Evolutionary conservation across 2,113 vertebrate species (phyloP).

Genomic region (Fukomys damarensis): DNA sequence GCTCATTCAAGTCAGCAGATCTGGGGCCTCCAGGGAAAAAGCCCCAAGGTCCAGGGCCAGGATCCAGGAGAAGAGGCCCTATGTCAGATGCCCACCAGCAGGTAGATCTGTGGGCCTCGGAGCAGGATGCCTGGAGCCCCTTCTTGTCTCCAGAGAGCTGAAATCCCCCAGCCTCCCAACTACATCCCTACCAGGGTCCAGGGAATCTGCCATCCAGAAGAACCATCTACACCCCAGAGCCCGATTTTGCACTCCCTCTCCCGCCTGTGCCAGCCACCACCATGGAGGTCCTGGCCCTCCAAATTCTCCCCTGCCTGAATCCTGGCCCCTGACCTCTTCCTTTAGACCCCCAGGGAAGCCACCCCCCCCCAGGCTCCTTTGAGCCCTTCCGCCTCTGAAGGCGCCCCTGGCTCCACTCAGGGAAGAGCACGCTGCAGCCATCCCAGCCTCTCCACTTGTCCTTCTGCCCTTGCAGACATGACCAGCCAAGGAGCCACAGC

Average conservation of each 20-base stretch:
- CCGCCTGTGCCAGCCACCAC: slow-evolving; percentile 41
- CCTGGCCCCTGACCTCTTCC: slow-evolving; percentile 85
- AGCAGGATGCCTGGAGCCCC: slow-evolving; percentile 46
- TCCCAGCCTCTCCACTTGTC: slow-evolving; percentile 87
- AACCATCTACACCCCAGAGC: slow-evolving; percentile 69
- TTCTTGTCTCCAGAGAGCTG: slow-evolving; percentile 61
- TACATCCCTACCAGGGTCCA: slow-evolving; percentile 75
- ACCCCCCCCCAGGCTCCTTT: slow-evolving; percentile 76
- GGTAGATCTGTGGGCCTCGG: slow-evolving; percentile 15
- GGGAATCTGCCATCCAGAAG: slow-evolving; percentile 62
- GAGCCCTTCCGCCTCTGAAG: slow-evolving; percentile 80
- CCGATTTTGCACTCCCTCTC: slow-evolving; percentile 77
- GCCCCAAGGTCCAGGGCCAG: background rate
- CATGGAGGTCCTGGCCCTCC: slow-evolving; percentile 55
- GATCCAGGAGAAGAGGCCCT: background rate
- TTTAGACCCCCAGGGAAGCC: slow-evolving; percentile 83
- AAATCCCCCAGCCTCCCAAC: slow-evolving; percentile 60
- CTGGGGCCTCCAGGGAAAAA: slow-evolving; percentile 6
- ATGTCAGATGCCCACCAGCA: background rate
- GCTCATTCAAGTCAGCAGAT: slow-evolving; percentile 68
- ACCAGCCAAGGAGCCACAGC: slow-evolving; percentile 88
- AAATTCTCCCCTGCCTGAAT: slow-evolving; percentile 79
- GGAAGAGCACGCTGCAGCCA: slow-evolving; percentile 80
- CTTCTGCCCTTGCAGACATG: slow-evolving; percentile 95
- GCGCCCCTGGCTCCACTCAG: slow-evolving; percentile 81